phyloP scores from a whole-genome alignment of 2,113 vertebrate genomes.

The Misgurnus anguillicaudatus region DNA sequence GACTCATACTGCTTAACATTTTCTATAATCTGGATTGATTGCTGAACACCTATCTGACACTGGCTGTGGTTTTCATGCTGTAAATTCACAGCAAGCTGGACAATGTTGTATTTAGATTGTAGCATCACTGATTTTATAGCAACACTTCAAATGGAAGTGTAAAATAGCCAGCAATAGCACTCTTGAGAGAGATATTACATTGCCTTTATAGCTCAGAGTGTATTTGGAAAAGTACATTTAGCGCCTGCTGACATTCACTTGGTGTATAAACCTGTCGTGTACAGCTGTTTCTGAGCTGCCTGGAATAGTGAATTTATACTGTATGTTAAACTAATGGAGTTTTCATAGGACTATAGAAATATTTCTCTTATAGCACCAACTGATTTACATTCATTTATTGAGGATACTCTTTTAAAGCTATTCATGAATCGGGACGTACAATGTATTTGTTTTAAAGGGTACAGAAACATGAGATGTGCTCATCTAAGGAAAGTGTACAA shows the following conservation, averaged over 20 bases:
- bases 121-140: constrained; percentile 28
- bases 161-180: not conserved
- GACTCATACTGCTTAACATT: constrained; percentile 4
- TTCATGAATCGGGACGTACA: not conserved
- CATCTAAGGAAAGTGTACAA: too few species aligned
- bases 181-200: constrained; percentile 32
- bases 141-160: constrained; percentile 25
- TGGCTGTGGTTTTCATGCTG: not conserved
- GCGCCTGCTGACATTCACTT: constrained; percentile 29
- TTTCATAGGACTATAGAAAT: not conserved
- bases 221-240: constrained; percentile 31
- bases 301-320: constrained; percentile 5
- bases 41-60: constrained; percentile 8
- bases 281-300: not conserved
- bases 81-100: constrained; percentile 28
- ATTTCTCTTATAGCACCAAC: not conserved
- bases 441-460: not conserved
- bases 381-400: not conserved
- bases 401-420: not conserved
- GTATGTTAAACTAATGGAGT: not conserved
- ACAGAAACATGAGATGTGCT: not conserved
- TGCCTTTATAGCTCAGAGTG: constrained; percentile 7
- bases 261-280: constrained; percentile 22
- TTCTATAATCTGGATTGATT: constrained; percentile 17
- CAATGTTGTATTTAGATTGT: constrained; percentile 38